phyloP scores from a whole-genome alignment of 2,888 invertebrate genomes.

The Scotopteryx bipunctaria region DNA sequence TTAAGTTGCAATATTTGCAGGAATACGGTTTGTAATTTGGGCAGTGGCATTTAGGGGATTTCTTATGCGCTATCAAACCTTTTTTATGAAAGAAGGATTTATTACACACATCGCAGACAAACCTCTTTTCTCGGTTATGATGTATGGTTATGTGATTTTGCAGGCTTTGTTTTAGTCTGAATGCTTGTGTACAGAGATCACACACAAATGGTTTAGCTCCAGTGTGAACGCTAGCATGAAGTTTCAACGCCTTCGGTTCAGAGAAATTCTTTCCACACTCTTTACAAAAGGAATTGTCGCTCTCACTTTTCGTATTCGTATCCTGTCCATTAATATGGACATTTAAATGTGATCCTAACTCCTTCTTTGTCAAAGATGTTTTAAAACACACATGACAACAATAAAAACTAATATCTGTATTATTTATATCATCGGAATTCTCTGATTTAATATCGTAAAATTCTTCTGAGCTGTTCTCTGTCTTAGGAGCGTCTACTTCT shows the following conservation, averaged over 20 bases:
- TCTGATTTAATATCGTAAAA: neutral
- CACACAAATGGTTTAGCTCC: slow-evolving; percentile 2
- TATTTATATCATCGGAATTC: neutral
- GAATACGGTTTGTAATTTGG: neutral
- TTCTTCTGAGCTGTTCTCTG: neutral
- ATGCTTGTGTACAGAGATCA: neutral
- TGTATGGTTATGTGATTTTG: neutral
- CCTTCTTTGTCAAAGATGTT: neutral
- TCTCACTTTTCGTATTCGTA: neutral
- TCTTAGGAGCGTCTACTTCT: too few relatives aligned
- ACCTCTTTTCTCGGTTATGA: slow-evolving; percentile 1
- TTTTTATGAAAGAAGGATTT: slow-evolving; percentile 5
- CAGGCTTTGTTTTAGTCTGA: slow-evolving; percentile 1
- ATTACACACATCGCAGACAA: slow-evolving; percentile 1
- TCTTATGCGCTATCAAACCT: neutral
- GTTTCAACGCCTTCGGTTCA: neutral
- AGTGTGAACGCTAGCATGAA: neutral
- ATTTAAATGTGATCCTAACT: neutral
- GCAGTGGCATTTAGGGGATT: neutral
- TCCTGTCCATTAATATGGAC: neutral
- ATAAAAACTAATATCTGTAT: neutral
- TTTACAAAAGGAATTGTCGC: neutral
- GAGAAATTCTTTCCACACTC: neutral
- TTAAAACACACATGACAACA: neutral
- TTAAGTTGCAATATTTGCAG: neutral